Conservation (phyloP, 2,888 invertebrate species). For the Epinotia nisella region DNA sequence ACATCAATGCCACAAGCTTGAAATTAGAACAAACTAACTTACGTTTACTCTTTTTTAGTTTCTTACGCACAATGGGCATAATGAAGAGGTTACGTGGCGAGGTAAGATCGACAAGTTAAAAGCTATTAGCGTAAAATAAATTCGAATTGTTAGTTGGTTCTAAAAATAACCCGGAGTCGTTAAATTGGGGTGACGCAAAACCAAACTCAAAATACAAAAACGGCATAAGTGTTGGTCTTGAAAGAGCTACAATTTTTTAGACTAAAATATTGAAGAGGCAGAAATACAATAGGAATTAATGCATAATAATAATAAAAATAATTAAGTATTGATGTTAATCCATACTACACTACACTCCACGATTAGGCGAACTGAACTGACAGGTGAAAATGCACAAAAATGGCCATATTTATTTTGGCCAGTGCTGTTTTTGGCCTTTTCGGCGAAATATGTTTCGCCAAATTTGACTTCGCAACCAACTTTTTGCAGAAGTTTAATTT, state of each 20-base stretch:
- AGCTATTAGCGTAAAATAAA: constrained; percentile 28
- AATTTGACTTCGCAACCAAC: too few species aligned
- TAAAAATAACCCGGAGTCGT: constrained; percentile 51
- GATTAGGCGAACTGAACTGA: too few species aligned
- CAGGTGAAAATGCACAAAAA: too few species aligned
- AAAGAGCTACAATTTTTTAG: neutral
- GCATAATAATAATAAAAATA: neutral
- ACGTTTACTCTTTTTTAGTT: neutral
- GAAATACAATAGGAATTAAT: neutral
- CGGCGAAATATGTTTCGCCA: too few species aligned
- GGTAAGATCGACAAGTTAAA: constrained; percentile 37
- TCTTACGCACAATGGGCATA: constrained; percentile 5
- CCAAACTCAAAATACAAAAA: constrained; percentile 22
- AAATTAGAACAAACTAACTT: neutral
- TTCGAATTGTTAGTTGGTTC: constrained; percentile 7
- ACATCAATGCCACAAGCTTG: neutral
- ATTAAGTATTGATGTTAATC: too few species aligned
- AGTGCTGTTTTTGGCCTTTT: too few species aligned
- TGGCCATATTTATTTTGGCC: too few species aligned
- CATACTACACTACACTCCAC: too few species aligned
- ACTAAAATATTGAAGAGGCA: neutral
- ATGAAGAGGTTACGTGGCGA: constrained; percentile 22
- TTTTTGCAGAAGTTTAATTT: too few species aligned
- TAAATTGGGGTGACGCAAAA: constrained; percentile 61
- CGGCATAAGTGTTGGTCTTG: neutral